Conservation (phyloP, 2,888 invertebrate genomes). For the Hydrotaea diabolus region DNA sequence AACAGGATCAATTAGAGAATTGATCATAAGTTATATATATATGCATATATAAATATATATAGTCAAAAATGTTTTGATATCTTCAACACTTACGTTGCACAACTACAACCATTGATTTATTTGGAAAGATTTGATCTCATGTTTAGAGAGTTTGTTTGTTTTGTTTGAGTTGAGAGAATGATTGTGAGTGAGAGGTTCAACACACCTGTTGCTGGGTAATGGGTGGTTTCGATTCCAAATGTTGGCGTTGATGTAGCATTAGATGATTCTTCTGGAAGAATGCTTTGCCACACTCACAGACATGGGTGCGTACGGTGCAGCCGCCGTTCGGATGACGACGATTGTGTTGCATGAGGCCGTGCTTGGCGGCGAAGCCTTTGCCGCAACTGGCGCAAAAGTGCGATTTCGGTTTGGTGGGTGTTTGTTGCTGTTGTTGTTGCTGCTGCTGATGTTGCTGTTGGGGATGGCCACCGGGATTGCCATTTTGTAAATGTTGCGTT, state of each 20-base stretch:
- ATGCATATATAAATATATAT: constrained; percentile 40
- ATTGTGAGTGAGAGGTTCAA: constrained; percentile 65
- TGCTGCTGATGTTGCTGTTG: constrained; percentile 67
- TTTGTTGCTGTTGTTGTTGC: constrained; percentile 73
- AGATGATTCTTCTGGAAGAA: constrained; percentile 93
- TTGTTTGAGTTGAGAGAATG: constrained; percentile 67
- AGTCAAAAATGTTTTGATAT: constrained; percentile 60
- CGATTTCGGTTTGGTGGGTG: constrained; percentile 85
- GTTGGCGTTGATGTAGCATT: constrained; percentile 90
- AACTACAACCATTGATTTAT: constrained; percentile 66
- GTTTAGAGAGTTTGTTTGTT: constrained; percentile 66
- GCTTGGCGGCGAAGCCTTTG: constrained; percentile 91
- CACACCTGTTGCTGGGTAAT: constrained; percentile 80
- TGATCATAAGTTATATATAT: constrained; percentile 47
- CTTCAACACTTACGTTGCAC: constrained; percentile 68
- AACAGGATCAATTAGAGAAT: constrained; percentile 40
- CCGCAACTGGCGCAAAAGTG: constrained; percentile 91
- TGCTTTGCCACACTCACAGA: constrained; percentile 91
- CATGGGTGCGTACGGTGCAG: constrained; percentile 89
- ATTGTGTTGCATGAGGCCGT: constrained; percentile 90
- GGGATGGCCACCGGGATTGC: constrained; percentile 69
- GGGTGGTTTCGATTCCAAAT: constrained; percentile 82
- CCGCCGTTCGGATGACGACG: constrained; percentile 90
- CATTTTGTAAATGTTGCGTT: constrained; percentile 80
- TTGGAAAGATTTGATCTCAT: constrained; percentile 62